These are phyloP conservation scores for Drosophila atripex DNA, from an alignment of 2,888 invertebrate species.

Conservation along the genomic window DNA sequence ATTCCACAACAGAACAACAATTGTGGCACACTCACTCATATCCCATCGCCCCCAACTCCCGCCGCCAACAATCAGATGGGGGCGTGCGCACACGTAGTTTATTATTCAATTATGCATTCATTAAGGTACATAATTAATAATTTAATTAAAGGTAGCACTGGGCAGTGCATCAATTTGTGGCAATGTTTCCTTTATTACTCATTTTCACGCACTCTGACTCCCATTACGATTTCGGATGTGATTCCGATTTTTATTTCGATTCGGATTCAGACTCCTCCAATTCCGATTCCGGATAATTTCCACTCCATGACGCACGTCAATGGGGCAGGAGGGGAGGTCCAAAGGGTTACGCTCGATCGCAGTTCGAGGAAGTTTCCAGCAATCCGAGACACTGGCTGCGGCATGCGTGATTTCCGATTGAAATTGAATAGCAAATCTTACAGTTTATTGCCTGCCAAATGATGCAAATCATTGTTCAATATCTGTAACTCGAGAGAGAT, in stretches of 20 bases:
- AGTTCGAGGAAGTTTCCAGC: conserved; percentile 33
- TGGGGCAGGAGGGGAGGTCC: not conserved
- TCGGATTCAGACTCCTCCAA: conserved; percentile 1
- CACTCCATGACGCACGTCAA: not conserved
- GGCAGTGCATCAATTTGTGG: conserved; percentile 56
- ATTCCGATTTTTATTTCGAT: conserved; percentile 1
- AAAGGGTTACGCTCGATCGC: conserved; percentile 42
- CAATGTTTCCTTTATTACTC: conserved; percentile 54
- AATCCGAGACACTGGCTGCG: conserved; percentile 25
- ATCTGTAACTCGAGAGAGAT: conserved; percentile 18
- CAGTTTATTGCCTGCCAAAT: conserved; percentile 43
- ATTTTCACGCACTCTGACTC: conserved; percentile 43
- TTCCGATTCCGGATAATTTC: not conserved
- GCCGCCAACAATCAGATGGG: conserved; percentile 1
- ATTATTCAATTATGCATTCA: conserved; percentile 77
- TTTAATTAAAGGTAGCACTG: conserved; percentile 68
- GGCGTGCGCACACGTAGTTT: conserved; percentile 56
- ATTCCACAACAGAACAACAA: conserved; percentile 28
- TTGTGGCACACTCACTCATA: conserved; percentile 20
- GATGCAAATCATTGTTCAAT: conserved; percentile 43
- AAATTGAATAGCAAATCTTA: conserved; percentile 35
- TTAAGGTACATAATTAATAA: conserved; percentile 76
- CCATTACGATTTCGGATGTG: not conserved
- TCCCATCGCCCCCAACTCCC: not conserved
- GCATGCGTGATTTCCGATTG: conserved; percentile 44